phyloP scores from a whole-genome alignment of 1,140 invertebrate genomes.

The Thrips palmi region DNA sequence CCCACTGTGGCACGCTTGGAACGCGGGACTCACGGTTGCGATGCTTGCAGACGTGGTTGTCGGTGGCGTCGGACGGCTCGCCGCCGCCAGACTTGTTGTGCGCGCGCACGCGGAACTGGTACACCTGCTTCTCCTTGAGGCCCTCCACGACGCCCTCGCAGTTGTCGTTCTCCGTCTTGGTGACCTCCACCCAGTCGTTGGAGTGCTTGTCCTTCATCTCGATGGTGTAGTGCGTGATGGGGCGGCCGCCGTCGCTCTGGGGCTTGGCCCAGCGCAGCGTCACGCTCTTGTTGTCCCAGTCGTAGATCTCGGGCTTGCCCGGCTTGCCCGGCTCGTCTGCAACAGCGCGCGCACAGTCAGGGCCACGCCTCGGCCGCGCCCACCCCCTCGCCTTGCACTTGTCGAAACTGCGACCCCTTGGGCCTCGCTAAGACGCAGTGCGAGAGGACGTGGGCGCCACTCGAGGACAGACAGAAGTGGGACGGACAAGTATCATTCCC shows the following conservation, averaged over 20 bases:
- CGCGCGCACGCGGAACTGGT: constrained; percentile 81
- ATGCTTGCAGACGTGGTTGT: constrained; percentile 84
- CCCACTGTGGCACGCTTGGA: no score
- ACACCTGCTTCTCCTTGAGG: constrained; percentile 82
- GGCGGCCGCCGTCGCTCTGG: constrained; percentile 76
- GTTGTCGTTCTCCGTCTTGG: constrained; percentile 56
- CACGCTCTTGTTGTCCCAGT: constrained; percentile 85
- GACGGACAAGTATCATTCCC: no score
- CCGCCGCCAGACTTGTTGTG: constrained; percentile 80
- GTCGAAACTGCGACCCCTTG: no score
- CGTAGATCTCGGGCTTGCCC: constrained; percentile 76
- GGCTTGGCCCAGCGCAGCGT: constrained; percentile 82
- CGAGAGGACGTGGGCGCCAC: no score
- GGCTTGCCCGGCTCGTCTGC: constrained; percentile 71
- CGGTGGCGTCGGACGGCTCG: constrained; percentile 76
- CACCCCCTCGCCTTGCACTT: no score
- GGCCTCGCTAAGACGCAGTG: no score
- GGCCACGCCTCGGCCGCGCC: no score
- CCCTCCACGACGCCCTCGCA: constrained; percentile 67
- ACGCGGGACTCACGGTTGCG: constrained; percentile 73
- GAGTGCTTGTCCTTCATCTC: constrained; percentile 94
- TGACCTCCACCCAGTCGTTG: constrained; percentile 71
- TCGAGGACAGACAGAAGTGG: no score
- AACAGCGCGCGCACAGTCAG: no score
- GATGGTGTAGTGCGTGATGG: constrained; percentile 85